Evolutionary conservation across 92 coral and sea anemone genomes (phyloP), one percentile per base, ranked within the genome.

Genomic region (Montipora capitata): DNA sequence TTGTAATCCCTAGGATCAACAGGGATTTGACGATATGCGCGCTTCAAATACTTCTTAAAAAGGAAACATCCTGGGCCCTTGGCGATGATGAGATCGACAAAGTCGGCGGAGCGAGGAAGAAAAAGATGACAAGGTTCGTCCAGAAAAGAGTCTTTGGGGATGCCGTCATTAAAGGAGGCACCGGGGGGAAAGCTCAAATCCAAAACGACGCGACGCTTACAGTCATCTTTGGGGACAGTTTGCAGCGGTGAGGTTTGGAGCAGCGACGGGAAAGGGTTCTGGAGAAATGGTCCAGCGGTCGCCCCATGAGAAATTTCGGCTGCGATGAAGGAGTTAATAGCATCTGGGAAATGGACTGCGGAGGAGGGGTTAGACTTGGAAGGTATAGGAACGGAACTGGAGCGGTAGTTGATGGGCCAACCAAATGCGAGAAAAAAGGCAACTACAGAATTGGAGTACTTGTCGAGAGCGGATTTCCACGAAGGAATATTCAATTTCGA

Each of bases 121-220:
- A 81, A 76, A 61, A 91, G 85, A 14, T 92, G 62, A 63, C 68
- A 87, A 17, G 89, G 81, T 40, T 80, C 81, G 77, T 76, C 72
- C 1, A 92, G 82, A 67, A 66, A 92, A 13, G 79, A 69, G 49
- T 92, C 95, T 62, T 79, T 92, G 1, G 86, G 72, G 20, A 92
- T 92, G 18, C 92, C 95, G 45, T 92, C 78, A 74, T 91, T 82
- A 20, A 91, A 86, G 7, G 87, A 85, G 61, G 56, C 12, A 20
- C 83, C 77, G 13, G 39, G 77, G 44, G 77, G 94, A 11, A 81
- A 88, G 52, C 90, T 92, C 4, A 88, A 80, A 12, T 88, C 85
- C 77, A 84, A 83, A 39, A 83, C 90, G 38, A 92, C 81, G 48
- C 95, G 81, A 39, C 83, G 64, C 15, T 92, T 84, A 48, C 81